phyloP scores from a whole-genome alignment of 2,888 invertebrate species.

The Cryptocheilus praepositus region DNA sequence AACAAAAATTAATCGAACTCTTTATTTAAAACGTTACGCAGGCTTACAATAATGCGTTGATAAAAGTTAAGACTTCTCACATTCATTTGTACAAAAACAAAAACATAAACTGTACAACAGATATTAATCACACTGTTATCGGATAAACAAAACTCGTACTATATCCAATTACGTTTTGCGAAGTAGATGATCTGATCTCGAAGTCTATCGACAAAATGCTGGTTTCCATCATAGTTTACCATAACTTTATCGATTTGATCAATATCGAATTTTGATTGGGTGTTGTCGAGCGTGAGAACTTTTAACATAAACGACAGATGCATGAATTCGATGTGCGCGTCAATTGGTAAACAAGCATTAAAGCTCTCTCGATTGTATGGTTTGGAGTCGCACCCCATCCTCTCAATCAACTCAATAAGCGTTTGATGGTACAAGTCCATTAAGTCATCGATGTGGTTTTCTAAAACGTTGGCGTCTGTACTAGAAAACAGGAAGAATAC shows the following conservation, averaged over 20 bases:
- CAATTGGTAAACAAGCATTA: conserved; percentile 47
- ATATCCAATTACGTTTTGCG: conserved; percentile 51
- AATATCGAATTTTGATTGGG: conserved; percentile 34
- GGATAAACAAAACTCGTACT: neutral
- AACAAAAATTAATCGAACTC: too few species aligned
- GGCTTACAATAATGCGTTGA: too few species aligned
- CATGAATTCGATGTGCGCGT: conserved; percentile 57
- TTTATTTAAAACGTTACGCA: too few species aligned
- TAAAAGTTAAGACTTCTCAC: too few species aligned
- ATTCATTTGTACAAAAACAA: neutral
- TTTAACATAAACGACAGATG: conserved; percentile 64
- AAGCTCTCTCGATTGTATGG: conserved; percentile 56
- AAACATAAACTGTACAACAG: neutral
- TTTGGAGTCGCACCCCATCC: conserved; percentile 67
- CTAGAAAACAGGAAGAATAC: conserved; percentile 78
- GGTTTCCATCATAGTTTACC: conserved; percentile 26
- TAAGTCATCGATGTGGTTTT: conserved; percentile 76
- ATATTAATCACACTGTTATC: neutral
- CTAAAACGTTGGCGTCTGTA: conserved; percentile 73
- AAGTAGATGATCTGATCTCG: conserved; percentile 43
- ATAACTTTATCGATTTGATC: conserved; percentile 35
- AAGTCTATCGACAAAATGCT: conserved; percentile 42
- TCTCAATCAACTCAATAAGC: conserved; percentile 73
- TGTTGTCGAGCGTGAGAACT: conserved; percentile 53
- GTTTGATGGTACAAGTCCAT: conserved; percentile 76